Conservation (phyloP, 2,113 vertebrate species). For the Plectropomus leopardus region DNA sequence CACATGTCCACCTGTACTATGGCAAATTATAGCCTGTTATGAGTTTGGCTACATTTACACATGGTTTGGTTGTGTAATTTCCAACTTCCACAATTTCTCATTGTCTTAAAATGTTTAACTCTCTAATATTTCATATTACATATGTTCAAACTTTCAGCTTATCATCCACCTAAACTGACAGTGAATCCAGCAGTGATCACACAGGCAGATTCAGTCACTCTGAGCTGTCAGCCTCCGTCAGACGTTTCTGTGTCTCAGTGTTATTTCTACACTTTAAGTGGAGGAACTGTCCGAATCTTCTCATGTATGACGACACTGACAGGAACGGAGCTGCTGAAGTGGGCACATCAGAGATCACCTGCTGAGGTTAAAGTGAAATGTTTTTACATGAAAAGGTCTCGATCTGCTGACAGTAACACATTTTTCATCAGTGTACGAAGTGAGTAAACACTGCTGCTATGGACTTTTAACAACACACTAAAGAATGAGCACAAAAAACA, state of each 20-base stretch:
- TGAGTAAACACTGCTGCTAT: constrained; percentile 3
- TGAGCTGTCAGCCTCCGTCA: constrained; percentile 20
- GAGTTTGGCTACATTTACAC: neutral
- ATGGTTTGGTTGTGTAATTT: neutral
- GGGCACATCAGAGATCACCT: neutral
- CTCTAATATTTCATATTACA: neutral
- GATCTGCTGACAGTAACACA: neutral
- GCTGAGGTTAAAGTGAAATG: constrained; percentile 32
- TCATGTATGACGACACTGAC: constrained; percentile 25
- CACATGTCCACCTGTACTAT: no score
- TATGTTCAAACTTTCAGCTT: constrained; percentile 11
- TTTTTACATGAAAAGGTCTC: neutral
- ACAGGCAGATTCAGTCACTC: constrained; percentile 20
- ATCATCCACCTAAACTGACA: constrained; percentile 19
- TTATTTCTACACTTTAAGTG: neutral
- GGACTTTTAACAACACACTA: neutral
- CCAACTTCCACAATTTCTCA: neutral
- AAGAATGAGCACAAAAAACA: neutral
- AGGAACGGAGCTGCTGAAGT: constrained; percentile 26
- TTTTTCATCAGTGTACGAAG: neutral
- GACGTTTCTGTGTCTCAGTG: neutral
- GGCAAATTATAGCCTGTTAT: no score
- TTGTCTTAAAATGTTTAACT: neutral
- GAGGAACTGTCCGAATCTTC: fast-evolving
- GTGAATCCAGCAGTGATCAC: neutral